These are phyloP conservation scores for Lithophane ornitopus DNA, from an alignment of 2,888 invertebrate species.

Conservation along the genomic window DNA sequence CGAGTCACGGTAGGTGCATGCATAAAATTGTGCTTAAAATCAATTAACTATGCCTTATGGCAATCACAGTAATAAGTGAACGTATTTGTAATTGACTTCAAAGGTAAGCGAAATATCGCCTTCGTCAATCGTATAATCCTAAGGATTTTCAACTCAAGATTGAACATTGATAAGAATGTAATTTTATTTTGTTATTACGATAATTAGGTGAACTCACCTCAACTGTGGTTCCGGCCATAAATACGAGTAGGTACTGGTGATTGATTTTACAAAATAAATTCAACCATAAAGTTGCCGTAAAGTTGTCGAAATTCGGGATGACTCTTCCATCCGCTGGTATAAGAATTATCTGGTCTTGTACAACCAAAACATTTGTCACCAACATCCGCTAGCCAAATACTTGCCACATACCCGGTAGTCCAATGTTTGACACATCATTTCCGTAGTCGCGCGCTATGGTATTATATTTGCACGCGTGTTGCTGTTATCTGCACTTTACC, in stretches of 20 bases:
- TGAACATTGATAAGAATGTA: background rate
- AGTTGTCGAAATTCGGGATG: background rate
- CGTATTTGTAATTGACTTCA: background rate
- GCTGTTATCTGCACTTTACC: constrained; percentile 23
- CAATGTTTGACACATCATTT: constrained; percentile 17
- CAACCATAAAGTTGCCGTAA: background rate
- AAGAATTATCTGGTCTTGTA: constrained; percentile 1
- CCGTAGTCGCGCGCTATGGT: constrained; percentile 1
- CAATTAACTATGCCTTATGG: constrained; percentile 17
- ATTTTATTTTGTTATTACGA: background rate
- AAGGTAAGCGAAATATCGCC: constrained; percentile 4
- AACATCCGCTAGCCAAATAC: constrained; percentile 23
- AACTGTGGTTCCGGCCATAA: background rate
- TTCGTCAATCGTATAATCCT: background rate
- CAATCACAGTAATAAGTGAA: constrained; percentile 10
- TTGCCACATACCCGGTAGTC: constrained; percentile 39
- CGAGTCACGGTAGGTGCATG: background rate
- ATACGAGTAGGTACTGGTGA: background rate
- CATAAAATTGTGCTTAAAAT: constrained; percentile 26
- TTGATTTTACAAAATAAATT: background rate
- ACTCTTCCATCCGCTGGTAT: background rate
- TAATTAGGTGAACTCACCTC: background rate
- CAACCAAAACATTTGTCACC: background rate
- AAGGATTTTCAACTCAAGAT: background rate
- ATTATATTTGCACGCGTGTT: constrained; percentile 14